A percentile compares a stretch with the other conserved stretches of the same genome.
These are phyloP conservation scores for Brienomyrus brachyistius DNA, from an alignment of 2,113 vertebrate species.

Conservation along the genomic window DNA sequence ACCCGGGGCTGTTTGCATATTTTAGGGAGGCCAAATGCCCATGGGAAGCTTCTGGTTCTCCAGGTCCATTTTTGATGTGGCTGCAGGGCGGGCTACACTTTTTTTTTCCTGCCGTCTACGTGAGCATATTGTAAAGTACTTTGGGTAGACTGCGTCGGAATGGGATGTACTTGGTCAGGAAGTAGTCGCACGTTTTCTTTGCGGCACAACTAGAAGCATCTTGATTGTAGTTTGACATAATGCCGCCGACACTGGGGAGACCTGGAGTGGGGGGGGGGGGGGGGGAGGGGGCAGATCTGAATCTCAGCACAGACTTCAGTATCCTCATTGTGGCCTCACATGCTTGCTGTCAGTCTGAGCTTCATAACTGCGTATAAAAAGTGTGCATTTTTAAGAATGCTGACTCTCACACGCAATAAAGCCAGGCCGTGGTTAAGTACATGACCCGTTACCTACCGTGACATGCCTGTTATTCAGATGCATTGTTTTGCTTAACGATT, in stretches of 20 bases:
- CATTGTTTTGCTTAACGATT: not conserved
- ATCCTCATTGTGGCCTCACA: not conserved
- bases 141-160: not conserved
- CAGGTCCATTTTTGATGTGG: not conserved
- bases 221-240: not conserved
- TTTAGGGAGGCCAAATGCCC: not conserved
- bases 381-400: not conserved
- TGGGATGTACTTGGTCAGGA: not conserved
- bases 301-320: not conserved
- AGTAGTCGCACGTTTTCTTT: not conserved
- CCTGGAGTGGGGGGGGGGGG: not conserved
- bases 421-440: not conserved
- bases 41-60: not conserved
- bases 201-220: not conserved
- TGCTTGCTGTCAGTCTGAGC: not conserved
- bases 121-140: not conserved
- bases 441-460: not conserved
- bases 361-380: not conserved
- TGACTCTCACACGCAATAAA: not conserved
- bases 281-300: not conserved
- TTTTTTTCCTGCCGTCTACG: not conserved
- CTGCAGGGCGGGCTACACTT: not conserved
- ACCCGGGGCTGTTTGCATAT: not conserved
- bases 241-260: conserved; percentile 5
- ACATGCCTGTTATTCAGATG: not conserved